Evolutionary conservation across 1,140 invertebrate genomes (phyloP).

Genomic region (Triops cancriformis): DNA sequence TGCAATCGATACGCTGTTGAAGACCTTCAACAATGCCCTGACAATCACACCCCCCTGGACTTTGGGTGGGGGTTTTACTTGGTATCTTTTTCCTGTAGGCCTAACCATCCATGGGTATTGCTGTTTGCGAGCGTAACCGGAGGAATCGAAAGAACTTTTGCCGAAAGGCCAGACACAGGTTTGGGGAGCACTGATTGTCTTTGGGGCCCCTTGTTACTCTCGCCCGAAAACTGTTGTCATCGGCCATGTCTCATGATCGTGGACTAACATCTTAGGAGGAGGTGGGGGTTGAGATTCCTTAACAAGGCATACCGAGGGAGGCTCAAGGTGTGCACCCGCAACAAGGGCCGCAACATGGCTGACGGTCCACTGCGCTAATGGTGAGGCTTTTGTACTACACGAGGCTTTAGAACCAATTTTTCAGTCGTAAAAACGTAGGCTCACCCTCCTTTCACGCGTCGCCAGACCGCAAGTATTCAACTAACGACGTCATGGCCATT

Average conservation of each 20-base stretch:
- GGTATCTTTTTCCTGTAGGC: background rate
- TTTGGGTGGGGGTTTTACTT: background rate
- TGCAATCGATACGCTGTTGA: slow-evolving; percentile 9
- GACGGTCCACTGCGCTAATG: background rate
- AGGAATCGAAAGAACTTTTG: background rate
- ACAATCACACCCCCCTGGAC: background rate
- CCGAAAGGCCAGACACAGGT: background rate
- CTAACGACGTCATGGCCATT: too few relatives aligned
- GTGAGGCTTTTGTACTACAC: background rate
- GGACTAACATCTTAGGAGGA: too few relatives aligned
- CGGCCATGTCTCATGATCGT: background rate
- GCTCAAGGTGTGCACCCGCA: too few relatives aligned
- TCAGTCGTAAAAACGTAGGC: too few relatives aligned
- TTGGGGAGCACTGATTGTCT: background rate
- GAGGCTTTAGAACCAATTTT: too few relatives aligned
- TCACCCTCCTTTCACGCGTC: too few relatives aligned
- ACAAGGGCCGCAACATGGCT: background rate
- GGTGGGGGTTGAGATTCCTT: background rate
- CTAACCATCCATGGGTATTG: slow-evolving; percentile 4
- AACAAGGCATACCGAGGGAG: background rate
- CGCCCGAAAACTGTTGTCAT: background rate
- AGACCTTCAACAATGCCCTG: background rate
- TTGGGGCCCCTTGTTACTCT: background rate
- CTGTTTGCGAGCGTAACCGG: background rate
- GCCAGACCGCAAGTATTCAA: too few relatives aligned